These are phyloP conservation scores for Mystacides longicornis DNA, from an alignment of 2,888 invertebrate species.

Conservation along the genomic window DNA sequence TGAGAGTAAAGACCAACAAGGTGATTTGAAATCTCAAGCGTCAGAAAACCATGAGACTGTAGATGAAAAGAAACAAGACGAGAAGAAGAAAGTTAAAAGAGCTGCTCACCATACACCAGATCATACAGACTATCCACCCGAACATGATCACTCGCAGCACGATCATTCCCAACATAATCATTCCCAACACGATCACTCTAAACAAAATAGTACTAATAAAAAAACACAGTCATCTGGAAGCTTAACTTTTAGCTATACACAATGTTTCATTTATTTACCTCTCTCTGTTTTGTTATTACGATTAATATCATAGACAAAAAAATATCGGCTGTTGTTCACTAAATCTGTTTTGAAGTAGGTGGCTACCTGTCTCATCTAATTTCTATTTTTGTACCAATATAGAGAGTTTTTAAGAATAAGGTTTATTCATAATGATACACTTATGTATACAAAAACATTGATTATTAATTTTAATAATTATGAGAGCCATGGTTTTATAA, in stretches of 20 bases:
- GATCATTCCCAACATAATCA: constrained; percentile 21
- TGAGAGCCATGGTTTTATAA: neutral
- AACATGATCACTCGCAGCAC: constrained; percentile 21
- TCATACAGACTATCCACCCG: constrained; percentile 23
- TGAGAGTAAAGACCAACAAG: constrained; percentile 24
- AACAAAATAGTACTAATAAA: constrained; percentile 6
- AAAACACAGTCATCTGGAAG: constrained; percentile 7
- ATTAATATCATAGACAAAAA: neutral
- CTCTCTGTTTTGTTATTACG: neutral
- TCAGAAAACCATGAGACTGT: constrained; percentile 25
- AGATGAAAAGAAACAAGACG: constrained; percentile 29
- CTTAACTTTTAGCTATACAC: neutral
- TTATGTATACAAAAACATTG: neutral
- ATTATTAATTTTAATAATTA: no score
- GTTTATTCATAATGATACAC: neutral
- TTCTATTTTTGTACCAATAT: neutral
- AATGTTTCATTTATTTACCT: neutral
- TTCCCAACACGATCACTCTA: constrained; percentile 21
- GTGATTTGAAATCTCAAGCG: constrained; percentile 26
- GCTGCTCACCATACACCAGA: constrained; percentile 33
- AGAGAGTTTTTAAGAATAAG: no score
- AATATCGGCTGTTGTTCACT: neutral
- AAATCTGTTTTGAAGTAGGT: no score
- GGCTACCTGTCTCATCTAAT: neutral
- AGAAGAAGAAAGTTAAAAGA: constrained; percentile 27